Base-by-base conservation (phyloP, 2,888 invertebrate species). In the Lithodes maja region DNA sequence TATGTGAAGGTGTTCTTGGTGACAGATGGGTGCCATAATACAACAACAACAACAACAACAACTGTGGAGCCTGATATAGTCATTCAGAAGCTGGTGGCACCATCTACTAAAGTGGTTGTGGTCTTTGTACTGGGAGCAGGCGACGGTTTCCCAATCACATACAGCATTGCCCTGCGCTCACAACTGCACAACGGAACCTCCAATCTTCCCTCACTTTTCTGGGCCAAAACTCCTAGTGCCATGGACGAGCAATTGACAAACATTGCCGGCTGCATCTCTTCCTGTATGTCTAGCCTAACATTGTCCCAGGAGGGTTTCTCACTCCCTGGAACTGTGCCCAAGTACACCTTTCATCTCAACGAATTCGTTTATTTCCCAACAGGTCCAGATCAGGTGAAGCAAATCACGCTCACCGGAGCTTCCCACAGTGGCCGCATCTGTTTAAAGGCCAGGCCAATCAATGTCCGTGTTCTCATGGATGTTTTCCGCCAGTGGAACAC, bases 401-500 rank as follows among this genome's bases (percentile, higher is more conserved):
- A 68, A 2, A 17, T 90, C 2, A 68, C 68, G 12, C 5, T 90
- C 5, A 68, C 17, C 1, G 9, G 1, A 1, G 53, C 71, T 9
- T 54, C 55, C 5, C 5, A 71, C 5, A 9, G 2, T 3, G 52
- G 52, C 12, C 33, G 9, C 15, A 12, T 71, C 50, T 9, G 17
- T n/a, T 3, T 68, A 7, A 55, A 71, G 2, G 55, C n/a, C 0
- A 7, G 55, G 0, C 33, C 15, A 1, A 52, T 33, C 9, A 50
- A 17, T 0, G 0, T 53, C 1, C 15, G 3, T 1, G 9, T 86
- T 9, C 78, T 90, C 15, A 55, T 54, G 12, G 49, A 87, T 15
- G 68, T 85, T 0, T 85, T 90, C 49, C 49, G 77, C 7, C 90
- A 90, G 54, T 90, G 90, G 90, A 90, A 90, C 52, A 83, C 85